Percentiles rank a stretch among this genome's conserved stretches.
These are phyloP conservation scores for Corythoichthys intestinalis DNA, from an alignment of 2,113 vertebrate species.

Conservation along the genomic window DNA sequence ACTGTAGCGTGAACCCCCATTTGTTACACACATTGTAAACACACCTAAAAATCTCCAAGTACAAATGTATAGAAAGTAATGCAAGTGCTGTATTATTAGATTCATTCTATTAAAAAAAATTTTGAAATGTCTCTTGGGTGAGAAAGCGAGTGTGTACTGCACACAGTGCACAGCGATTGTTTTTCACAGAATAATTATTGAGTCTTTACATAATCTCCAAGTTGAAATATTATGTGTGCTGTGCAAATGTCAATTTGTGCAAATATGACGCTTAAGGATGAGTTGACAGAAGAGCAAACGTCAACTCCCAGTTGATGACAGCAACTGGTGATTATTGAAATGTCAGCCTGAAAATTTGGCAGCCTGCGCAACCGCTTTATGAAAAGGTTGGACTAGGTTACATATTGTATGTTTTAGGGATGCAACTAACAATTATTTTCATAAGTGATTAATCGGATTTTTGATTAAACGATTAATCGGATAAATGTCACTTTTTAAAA, in stretches of 20 bases:
- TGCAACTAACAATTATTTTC: too few relatives aligned
- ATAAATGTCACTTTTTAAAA: too few relatives aligned
- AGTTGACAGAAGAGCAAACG: conserved; percentile 1
- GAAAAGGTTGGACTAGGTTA: conserved; percentile 20
- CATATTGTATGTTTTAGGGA: conserved; percentile 3
- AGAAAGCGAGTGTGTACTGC: not conserved
- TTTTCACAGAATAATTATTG: not conserved
- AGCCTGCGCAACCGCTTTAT: conserved; percentile 30
- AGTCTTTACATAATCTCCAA: not conserved
- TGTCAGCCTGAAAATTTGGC: conserved; percentile 39
- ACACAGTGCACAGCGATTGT: not conserved
- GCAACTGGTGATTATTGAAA: conserved; percentile 45
- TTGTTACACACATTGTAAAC: too few relatives aligned
- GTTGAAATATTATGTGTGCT: not conserved
- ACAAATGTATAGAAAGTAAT: too few relatives aligned
- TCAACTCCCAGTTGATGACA: conserved; percentile 2
- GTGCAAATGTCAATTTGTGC: not conserved
- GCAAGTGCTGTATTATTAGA: too few relatives aligned
- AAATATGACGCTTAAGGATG: not conserved
- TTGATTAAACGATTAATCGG: too few relatives aligned
- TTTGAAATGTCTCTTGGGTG: too few relatives aligned
- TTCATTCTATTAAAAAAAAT: too few relatives aligned
- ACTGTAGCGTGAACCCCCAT: not conserved
- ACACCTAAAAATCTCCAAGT: too few relatives aligned
- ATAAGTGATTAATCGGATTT: too few relatives aligned